Base-by-base conservation (phyloP, 2,888 invertebrate species). In the Pandemis cinnamomeana region DNA sequence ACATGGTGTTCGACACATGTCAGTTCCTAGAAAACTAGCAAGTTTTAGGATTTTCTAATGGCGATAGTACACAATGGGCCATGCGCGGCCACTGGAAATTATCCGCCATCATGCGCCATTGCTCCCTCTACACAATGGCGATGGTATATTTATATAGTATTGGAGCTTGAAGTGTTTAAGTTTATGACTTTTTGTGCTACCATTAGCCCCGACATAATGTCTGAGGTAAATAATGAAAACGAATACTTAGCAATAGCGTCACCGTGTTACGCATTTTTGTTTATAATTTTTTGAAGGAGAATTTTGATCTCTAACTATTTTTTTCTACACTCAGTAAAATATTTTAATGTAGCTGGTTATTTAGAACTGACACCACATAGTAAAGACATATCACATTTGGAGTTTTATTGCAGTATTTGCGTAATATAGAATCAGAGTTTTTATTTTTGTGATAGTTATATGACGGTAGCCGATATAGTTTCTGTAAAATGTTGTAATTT, bases 341-440 rank as follows among this genome's bases (percentile, higher is more conserved):
- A 20, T 8, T 20, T 7, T n/a, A 55, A 55, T 55, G 20, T 20
- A 55, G 8, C 55, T 13, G 20, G 7, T 11, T 46, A 15, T 8
- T 15, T 55, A 55, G 15, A 53, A 53, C 15, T 51, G 2, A 13
- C n/a, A 51, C 15, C 53, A 55, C 15, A 70, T 67, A 67, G 71
- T 67, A 55, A 62, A 46, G 46, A 71, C 74, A 74, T 74, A 74
- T 74, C 74, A 74, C 44, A 53, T 73, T 72, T 68, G 68, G 68
- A 72, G 66, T 73, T 20, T 61, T 61, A 20, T 11, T 27, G 11
- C 58, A 27, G 61, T 71, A 62, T 41, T 7, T 53, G 36, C 60
- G 41, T 51, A 66, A 15, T 53, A 61, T 71, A 58, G 68, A 36
- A 51, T 36, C 66, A 61, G 62, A 62, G 44, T 44, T 68, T 53